Evolutionary conservation across 2,797 vertebrate genomes (phyloP).

Genomic region (Amblyraja radiata): DNA sequence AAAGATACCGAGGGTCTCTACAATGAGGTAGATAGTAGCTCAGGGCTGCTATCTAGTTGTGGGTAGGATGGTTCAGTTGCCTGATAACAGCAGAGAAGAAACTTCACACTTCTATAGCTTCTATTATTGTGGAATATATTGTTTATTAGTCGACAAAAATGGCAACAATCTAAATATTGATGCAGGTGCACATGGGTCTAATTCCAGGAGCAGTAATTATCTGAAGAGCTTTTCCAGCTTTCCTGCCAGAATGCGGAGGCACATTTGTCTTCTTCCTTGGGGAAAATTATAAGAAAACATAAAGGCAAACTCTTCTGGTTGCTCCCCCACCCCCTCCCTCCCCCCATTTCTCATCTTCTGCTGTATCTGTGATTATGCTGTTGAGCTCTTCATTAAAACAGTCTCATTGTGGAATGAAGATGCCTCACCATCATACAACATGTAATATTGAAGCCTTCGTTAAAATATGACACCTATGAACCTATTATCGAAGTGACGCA

Average conservation of each 20-base stretch:
- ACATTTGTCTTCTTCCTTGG: not conserved
- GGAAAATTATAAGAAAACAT: not conserved
- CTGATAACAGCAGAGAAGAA: not conserved
- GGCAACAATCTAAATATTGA: no score
- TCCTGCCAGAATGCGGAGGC: not conserved
- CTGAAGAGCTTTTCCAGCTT: not conserved
- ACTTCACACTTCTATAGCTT: no score
- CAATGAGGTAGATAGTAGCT: no score
- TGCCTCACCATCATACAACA: conserved; percentile 25
- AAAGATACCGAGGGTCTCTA: no score
- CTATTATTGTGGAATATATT: no score
- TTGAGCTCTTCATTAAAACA: conserved; percentile 17
- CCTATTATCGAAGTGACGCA: conserved; percentile 81
- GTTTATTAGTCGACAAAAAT: not conserved
- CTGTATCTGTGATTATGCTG: conserved; percentile 19
- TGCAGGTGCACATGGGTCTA: not conserved
- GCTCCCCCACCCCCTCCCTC: not conserved
- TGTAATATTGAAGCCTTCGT: conserved; percentile 67
- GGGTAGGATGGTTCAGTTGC: no score
- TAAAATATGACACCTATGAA: conserved; percentile 78
- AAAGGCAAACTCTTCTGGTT: not conserved
- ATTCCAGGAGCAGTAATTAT: not conserved
- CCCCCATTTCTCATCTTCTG: conserved; percentile 4
- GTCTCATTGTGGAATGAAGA: not conserved
- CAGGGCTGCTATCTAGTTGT: no score